Evolutionary conservation across 2,888 invertebrate species (phyloP), one percentile per base, ranked within the genome.

Genomic region (Dicyrtoma fusca): DNA sequence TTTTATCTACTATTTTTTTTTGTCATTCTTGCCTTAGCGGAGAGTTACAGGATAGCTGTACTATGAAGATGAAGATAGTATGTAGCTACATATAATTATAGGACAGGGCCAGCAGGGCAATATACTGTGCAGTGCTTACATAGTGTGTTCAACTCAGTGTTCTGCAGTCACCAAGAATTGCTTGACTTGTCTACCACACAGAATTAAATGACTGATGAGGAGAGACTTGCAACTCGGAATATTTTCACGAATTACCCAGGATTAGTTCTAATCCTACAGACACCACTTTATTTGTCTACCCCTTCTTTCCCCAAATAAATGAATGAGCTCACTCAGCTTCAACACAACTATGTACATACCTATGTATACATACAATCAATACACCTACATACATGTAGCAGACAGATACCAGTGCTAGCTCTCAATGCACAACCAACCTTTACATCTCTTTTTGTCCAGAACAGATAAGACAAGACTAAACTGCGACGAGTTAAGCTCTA

Each of bases 181-280:
- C 66, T 53, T 34, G 64, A 64, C 66, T 42, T 42, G 53, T 66
- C 66, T 64, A 4, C 23, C 64, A 34, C 64, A 57, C 25, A 13
- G 61, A 61, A 69, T 49, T 69, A 69, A 69, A 69, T 69, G 69
- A 69, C 69, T 61, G 69, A 69, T 69, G 69, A 69, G 69, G 69
- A 49, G 51, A 61, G 59, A 57, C 53, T 71, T 59, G 57, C 63
- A 59, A 68, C 21, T 51, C 51, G 49, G 42, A 69, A 61, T 61
- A 26, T 61, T 65, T 34, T 34, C 21, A 45, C 59, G 73, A 57
- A 70, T 64, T 68, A 72, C 64, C 55, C 17, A 53, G 51, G 68
- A 68, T 64, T 68, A 72, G 62, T 26, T 26, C 23, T 61, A 66
- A 68, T 51, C 68, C 61, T 34, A 55, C 45, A 61, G 68, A 62